Percentiles rank a stretch among this genome's conserved stretches.
phyloP scores from a whole-genome alignment of 2,113 vertebrate genomes.

The Aleadryas rufinucha region DNA sequence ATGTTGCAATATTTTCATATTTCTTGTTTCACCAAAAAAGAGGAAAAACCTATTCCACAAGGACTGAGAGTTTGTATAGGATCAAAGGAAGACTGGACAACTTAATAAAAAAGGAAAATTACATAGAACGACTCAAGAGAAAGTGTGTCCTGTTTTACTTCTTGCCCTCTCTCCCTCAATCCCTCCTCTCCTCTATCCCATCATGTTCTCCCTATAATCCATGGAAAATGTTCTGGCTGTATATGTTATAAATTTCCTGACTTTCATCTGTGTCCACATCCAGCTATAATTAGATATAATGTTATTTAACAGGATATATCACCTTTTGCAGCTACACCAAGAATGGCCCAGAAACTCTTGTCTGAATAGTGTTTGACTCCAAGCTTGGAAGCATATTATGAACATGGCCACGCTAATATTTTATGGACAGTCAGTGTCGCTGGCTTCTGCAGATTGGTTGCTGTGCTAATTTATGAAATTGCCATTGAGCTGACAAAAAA shows the following conservation, averaged over 20 bases:
- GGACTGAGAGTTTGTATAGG: background rate
- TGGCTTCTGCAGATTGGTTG: background rate
- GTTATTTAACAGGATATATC: background rate
- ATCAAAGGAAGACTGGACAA: background rate
- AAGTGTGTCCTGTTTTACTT: background rate
- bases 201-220: background rate
- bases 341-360: background rate
- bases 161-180: background rate
- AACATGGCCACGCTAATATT: background rate
- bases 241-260: background rate
- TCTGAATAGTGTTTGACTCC: background rate
- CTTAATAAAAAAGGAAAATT: background rate
- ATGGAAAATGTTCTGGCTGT: background rate
- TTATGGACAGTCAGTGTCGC: rapidly evolving
- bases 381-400: background rate
- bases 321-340: background rate
- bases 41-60: background rate
- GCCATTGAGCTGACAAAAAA: background rate
- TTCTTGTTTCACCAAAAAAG: background rate
- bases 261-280: background rate
- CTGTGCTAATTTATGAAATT: background rate
- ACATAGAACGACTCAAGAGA: background rate
- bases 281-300: background rate
- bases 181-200: background rate
- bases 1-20: no score